phyloP scores from a whole-genome alignment of 2,113 vertebrate genomes.

The Gymnarchus niloticus region DNA sequence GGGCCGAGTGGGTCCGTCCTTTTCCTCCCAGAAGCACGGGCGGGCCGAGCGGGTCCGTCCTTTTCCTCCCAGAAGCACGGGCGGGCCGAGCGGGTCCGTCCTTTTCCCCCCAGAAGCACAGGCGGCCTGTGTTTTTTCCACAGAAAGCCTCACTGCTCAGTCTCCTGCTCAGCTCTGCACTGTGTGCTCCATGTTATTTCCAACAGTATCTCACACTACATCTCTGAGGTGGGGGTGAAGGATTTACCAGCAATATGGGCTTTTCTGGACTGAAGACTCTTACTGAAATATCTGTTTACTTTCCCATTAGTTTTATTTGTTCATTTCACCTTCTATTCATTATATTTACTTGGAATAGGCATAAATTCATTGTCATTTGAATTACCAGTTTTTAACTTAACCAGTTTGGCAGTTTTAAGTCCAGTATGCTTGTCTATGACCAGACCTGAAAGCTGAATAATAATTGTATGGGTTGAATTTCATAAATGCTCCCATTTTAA shows the following conservation, averaged over 20 bases:
- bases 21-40: slow-evolving; percentile 44
- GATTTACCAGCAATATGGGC: neutral
- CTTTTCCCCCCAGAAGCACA: slow-evolving; percentile 23
- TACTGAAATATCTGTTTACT: neutral
- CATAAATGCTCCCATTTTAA: neutral
- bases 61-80: too few relatives aligned
- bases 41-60: slow-evolving; percentile 29
- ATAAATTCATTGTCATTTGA: neutral
- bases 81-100: slow-evolving; percentile 32
- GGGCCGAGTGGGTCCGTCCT: slow-evolving; percentile 29
- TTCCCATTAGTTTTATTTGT: neutral
- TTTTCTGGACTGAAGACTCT: neutral
- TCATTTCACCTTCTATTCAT: neutral
- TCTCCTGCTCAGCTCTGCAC: slow-evolving; percentile 46
- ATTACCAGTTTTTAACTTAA: neutral
- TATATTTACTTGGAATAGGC: neutral
- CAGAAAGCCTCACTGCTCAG: slow-evolving; percentile 44
- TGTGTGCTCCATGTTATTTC: slow-evolving; percentile 46
- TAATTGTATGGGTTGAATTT: neutral
- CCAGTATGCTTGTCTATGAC: neutral
- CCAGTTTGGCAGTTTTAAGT: neutral
- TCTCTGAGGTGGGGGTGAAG: neutral
- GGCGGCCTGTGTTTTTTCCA: too few relatives aligned
- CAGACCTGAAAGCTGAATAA: too few relatives aligned
- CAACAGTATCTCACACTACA: slow-evolving; percentile 45